Evolutionary conservation across 2,797 vertebrate genomes (phyloP).

Genomic region (Phataginus tricuspis): DNA sequence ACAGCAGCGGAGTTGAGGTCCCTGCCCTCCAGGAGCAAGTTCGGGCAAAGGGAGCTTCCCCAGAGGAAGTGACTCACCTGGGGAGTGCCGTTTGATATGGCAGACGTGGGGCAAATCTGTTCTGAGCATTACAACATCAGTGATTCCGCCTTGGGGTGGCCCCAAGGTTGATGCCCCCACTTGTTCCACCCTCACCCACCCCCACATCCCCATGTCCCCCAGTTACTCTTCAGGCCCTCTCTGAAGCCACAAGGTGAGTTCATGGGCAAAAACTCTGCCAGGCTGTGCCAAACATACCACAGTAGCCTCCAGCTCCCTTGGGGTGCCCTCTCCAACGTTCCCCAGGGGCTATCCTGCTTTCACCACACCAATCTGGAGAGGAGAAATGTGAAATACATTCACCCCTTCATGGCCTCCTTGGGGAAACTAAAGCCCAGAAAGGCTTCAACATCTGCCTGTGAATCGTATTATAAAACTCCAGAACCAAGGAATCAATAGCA

Average conservation of each 20-base stretch:
- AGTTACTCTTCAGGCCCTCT: neutral
- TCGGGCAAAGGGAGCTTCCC: constrained; percentile 72
- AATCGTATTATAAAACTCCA: neutral
- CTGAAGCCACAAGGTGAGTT: neutral
- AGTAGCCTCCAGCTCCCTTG: neutral
- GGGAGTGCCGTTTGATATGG: constrained; percentile 75
- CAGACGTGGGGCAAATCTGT: constrained; percentile 64
- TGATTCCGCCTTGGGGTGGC: neutral
- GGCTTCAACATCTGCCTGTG: neutral
- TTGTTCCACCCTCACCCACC: too few species aligned
- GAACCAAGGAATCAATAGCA: neutral
- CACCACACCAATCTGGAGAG: neutral
- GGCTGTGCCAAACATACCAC: neutral
- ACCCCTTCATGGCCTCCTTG: neutral
- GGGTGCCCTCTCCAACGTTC: neutral
- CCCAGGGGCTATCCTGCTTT: neutral
- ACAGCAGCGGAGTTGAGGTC: neutral
- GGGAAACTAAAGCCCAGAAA: constrained; percentile 10
- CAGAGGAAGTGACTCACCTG: constrained; percentile 78
- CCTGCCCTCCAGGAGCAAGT: constrained; percentile 67
- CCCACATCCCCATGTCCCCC: neutral
- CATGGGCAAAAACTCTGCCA: neutral
- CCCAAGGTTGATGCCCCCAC: neutral
- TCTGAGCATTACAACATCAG: constrained; percentile 62
- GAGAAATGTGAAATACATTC: neutral